Base-by-base conservation (phyloP, 2,113 vertebrate species). In the Callipepla californica region DNA sequence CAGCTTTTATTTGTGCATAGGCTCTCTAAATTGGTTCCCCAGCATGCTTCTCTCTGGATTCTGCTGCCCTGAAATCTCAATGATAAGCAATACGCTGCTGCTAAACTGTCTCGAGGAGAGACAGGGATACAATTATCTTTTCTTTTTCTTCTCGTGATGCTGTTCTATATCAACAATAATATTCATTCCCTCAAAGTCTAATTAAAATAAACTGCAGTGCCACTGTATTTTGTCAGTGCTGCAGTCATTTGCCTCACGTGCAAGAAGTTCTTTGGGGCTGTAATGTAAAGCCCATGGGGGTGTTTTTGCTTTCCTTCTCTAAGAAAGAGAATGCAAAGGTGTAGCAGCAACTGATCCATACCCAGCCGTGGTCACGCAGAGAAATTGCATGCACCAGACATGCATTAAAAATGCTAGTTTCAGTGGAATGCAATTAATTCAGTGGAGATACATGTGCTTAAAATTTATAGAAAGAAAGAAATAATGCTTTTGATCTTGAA, bases 141-240 rank as follows among this genome's bases (percentile, higher is more conserved):
- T 15, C 70, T 81, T 81, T 80, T 80, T 58, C 55, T 50, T 47
- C 72, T 79, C 58, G 80, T 88, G 91, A 72, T 58, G 87, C 13
- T 61, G 63, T 13, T 53, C 88, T 68, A 5, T 55, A 95, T 92
- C 73, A 95, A 90, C 89, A 94, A 87, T 78, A 85, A 95, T 51
- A 87, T 75, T 63, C 87, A 76, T 92, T 89, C 65, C 78, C 90
- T 95, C 87, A 92, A 50, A 85, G 89, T 75, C 26, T 97, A 97
- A 97, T 97, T 94, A 96, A 95, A 95, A 96, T 51, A 94, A 95
- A 94, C 85, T 80, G 93, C 92, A 59, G 80, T 62, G 90, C 90
- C 28, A 57, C 55, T 87, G 95, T 94, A 34, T 91, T 96, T 92
- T 91, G 76, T 96, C 95, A 93, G 82, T 47, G 80, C 28, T 81